Evolutionary conservation across 2,888 invertebrate genomes (phyloP).

Genomic region (Atrina japonica): DNA sequence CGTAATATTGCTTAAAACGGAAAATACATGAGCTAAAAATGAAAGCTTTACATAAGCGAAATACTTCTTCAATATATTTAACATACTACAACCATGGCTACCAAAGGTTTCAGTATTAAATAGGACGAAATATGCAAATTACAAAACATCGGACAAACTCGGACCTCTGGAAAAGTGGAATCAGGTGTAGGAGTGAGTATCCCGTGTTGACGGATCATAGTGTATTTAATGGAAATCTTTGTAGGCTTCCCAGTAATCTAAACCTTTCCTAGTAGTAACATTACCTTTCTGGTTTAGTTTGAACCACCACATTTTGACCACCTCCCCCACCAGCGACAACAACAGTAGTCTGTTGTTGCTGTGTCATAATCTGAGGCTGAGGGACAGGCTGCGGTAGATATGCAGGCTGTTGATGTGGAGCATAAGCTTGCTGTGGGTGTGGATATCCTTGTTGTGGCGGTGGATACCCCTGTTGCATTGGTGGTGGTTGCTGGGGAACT

Average conservation of each 20-base stretch:
- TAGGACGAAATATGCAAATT: too few species aligned
- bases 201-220: too few species aligned
- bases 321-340: conserved; percentile 21
- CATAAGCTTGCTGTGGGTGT: conserved; percentile 10
- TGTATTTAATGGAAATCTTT: too few species aligned
- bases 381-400: too few species aligned
- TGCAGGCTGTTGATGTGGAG: conserved; percentile 21
- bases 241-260: background rate
- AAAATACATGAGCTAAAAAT: too few species aligned
- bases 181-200: too few species aligned
- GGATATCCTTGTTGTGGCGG: conserved; percentile 27
- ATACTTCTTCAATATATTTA: too few species aligned
- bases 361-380: background rate
- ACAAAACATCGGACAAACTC: too few species aligned
- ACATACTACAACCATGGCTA: too few species aligned
- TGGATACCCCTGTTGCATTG: conserved; percentile 9
- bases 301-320: conserved; percentile 10
- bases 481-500: background rate
- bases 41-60: too few species aligned
- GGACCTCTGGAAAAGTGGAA: background rate
- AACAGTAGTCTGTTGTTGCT: conserved; percentile 15
- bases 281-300: conserved; percentile 21
- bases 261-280: background rate
- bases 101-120: too few species aligned
- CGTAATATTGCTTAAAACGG: too few species aligned